Percentiles rank a stretch among this genome's conserved stretches.
These are phyloP conservation scores for Rana temporaria DNA, from an alignment of 2,113 vertebrate species.

Conservation along the genomic window DNA sequence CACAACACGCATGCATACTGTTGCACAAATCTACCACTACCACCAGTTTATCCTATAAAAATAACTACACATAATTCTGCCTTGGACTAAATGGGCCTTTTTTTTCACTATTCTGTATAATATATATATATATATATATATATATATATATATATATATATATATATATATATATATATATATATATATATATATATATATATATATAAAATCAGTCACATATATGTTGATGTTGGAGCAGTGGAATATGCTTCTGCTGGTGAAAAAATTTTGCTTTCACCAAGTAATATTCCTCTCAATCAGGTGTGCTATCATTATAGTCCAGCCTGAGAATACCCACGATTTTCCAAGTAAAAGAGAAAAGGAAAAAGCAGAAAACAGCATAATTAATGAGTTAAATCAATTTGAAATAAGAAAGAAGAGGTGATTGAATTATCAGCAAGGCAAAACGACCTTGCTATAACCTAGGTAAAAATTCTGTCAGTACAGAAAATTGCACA, in stretches of 20 bases:
- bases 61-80: too few species aligned
- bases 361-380: neutral
- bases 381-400: conserved; percentile 19
- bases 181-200: too few species aligned
- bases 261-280: neutral
- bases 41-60: too few species aligned
- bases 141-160: too few species aligned
- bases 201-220: neutral
- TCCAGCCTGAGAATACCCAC: conserved; percentile 4
- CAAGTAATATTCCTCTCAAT: neutral
- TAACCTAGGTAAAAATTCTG: neutral
- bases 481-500: neutral
- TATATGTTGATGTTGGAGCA: neutral
- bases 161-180: too few species aligned
- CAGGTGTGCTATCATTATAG: neutral
- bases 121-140: too few species aligned
- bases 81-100: too few species aligned
- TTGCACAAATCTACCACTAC: too few species aligned
- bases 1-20: too few species aligned
- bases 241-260: neutral
- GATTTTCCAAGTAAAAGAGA: neutral
- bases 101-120: too few species aligned
- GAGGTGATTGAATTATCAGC: conserved; percentile 13
- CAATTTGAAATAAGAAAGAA: conserved; percentile 5
- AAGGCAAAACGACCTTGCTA: conserved; percentile 11